Conservation (phyloP, 1,140 invertebrate genomes). For the Acromyrmex echinatior region DNA sequence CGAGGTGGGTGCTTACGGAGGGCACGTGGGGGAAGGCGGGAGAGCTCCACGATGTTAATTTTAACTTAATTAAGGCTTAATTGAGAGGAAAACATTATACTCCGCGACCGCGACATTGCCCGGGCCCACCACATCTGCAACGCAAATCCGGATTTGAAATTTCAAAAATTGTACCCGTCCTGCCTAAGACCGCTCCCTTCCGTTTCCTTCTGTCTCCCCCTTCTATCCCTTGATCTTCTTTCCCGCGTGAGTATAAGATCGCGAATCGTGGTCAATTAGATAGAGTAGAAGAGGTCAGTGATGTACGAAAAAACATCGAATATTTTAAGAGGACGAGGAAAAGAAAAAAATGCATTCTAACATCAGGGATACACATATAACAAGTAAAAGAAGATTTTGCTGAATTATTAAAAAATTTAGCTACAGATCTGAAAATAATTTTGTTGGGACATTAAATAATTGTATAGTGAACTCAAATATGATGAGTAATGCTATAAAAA, state of each 20-base stretch:
- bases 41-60: constrained; percentile 87
- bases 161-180: constrained; percentile 81
- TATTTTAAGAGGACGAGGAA: constrained; percentile 28
- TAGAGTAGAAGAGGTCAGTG: constrained; percentile 74
- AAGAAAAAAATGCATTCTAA: constrained; percentile 27
- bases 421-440: too few relatives aligned
- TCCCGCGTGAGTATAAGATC: constrained; percentile 75
- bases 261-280: constrained; percentile 86
- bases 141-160: constrained; percentile 86
- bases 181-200: constrained; percentile 57
- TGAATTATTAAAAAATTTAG: too few relatives aligned
- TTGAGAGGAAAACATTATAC: constrained; percentile 87
- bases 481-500: too few relatives aligned
- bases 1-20: constrained; percentile 79
- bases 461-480: too few relatives aligned
- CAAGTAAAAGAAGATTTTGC: too few relatives aligned
- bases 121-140: constrained; percentile 84
- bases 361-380: not conserved
- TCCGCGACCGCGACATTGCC: constrained; percentile 84
- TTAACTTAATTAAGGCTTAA: constrained; percentile 88
- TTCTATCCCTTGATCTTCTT: constrained; percentile 11
- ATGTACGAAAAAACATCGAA: constrained; percentile 45
- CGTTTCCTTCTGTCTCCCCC: constrained; percentile 39
- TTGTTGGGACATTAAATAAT: too few relatives aligned
- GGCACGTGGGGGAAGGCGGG: constrained; percentile 79